These are phyloP conservation scores for Tanytarsus gracilentus DNA, from an alignment of 2,888 invertebrate species.

Conservation along the genomic window DNA sequence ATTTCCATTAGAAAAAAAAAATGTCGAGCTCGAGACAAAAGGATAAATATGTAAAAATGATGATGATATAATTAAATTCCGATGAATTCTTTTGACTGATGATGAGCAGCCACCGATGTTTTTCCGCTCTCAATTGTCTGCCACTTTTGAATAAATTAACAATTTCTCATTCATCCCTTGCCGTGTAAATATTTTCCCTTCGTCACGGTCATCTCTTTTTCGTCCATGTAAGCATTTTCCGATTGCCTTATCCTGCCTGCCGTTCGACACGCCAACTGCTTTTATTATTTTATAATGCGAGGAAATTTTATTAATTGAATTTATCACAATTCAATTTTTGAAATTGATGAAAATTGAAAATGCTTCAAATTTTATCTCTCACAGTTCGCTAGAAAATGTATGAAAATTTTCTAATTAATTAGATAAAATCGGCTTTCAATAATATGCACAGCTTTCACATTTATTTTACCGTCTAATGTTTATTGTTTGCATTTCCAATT, in stretches of 20 bases:
- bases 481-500: slow-evolving; percentile 20
- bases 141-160: slow-evolving; percentile 23
- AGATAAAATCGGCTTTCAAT: slow-evolving; percentile 26
- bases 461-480: slow-evolving; percentile 1
- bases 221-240: too few relatives aligned
- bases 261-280: too few relatives aligned
- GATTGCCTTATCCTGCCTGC: not conserved
- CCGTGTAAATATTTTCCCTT: not conserved
- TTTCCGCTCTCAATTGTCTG: slow-evolving; percentile 12
- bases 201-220: not conserved
- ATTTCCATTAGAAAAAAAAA: not conserved
- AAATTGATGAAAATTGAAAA: not conserved
- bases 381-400: not conserved
- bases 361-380: slow-evolving; percentile 2
- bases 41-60: slow-evolving; percentile 24
- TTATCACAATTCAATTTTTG: slow-evolving; percentile 13
- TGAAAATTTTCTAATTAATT: slow-evolving; percentile 29
- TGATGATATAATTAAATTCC: slow-evolving; percentile 28
- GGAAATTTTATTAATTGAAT: slow-evolving; percentile 22
- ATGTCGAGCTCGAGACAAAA: not conserved
- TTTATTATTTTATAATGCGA: too few relatives aligned
- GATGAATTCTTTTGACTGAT: slow-evolving; percentile 24
- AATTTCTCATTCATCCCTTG: not conserved
- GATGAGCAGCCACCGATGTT: not conserved
- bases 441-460: not conserved